Conservation (phyloP, 2,113 vertebrate genomes). For the Podarcis raffonei region DNA sequence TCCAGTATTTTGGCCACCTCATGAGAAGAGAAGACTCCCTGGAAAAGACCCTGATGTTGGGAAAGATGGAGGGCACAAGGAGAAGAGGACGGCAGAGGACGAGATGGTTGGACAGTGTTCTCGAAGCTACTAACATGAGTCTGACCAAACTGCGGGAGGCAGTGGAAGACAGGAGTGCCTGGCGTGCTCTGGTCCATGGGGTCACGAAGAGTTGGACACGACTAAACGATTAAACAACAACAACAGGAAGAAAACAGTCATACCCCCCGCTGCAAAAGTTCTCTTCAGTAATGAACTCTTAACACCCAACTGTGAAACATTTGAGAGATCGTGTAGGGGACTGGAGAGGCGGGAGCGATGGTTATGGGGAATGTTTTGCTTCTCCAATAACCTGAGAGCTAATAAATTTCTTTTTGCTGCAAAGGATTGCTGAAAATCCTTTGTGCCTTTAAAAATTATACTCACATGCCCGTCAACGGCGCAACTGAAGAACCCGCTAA, state of each 20-base stretch:
- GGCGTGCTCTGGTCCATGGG: no score
- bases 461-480: not conserved
- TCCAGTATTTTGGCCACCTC: no score
- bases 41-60: no score
- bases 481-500: not conserved
- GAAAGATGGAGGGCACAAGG: no score
- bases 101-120: no score
- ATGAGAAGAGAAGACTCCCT: no score
- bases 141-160: no score
- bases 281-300: not conserved
- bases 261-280: not conserved
- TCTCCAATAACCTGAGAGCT: not conserved
- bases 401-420: not conserved
- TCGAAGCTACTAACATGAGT: no score
- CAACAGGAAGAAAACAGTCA: not conserved
- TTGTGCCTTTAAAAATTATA: not conserved
- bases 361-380: not conserved
- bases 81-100: no score
- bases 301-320: not conserved
- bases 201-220: no score
- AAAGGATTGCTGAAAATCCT: not conserved
- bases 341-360: not conserved
- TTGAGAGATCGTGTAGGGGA: not conserved
- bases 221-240: no score
- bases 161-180: no score